Conservation (phyloP, 1,140 invertebrate genomes). For the Rhyzopertha dominica region DNA sequence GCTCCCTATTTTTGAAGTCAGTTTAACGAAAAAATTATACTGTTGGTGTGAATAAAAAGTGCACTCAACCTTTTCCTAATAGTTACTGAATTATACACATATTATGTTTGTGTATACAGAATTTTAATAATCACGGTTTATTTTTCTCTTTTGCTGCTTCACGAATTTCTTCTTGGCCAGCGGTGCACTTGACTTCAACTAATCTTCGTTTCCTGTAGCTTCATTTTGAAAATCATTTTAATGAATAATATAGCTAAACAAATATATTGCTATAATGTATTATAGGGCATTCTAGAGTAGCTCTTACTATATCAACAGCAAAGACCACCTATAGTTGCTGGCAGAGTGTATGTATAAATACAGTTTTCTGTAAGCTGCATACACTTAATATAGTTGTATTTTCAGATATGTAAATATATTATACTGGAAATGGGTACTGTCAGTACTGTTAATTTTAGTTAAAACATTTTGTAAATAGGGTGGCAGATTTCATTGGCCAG, state of each 20-base stretch:
- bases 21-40: too few relatives aligned
- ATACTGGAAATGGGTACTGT: conserved; percentile 19
- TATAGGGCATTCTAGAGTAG: conserved; percentile 23
- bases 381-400: conserved; percentile 15
- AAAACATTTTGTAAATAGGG: too few relatives aligned
- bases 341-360: conserved; percentile 3
- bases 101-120: conserved; percentile 3
- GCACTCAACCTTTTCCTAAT: too few relatives aligned
- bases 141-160: background rate
- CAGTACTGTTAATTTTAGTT: too few relatives aligned
- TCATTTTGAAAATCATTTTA: conserved; percentile 16
- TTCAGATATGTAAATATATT: conserved; percentile 19
- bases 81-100: conserved; percentile 3
- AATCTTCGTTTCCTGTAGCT: conserved; percentile 6
- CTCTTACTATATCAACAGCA: conserved; percentile 17
- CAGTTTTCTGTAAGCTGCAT: conserved; percentile 4
- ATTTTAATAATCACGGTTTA: conserved; percentile 1
- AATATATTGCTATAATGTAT: conserved; percentile 16
- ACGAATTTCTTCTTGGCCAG: background rate
- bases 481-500: too few relatives aligned
- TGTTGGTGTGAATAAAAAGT: too few relatives aligned
- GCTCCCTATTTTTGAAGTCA: too few relatives aligned
- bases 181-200: conserved; percentile 1
- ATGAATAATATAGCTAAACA: conserved; percentile 14
- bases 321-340: conserved; percentile 20